phyloP scores from a whole-genome alignment of 2,888 invertebrate species.

The Heliconius hortense region DNA sequence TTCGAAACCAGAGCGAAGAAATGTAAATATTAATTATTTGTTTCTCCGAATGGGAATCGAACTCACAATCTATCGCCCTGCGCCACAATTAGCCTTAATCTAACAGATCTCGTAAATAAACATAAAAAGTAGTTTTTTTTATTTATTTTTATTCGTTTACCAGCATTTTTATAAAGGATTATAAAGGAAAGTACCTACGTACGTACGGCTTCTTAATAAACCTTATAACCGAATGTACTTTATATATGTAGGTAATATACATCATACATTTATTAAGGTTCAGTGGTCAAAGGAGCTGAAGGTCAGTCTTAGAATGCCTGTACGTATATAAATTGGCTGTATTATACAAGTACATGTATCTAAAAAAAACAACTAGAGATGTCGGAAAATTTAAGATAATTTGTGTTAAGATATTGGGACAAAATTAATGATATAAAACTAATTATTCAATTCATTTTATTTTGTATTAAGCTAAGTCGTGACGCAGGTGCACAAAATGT shows the following conservation, averaged over 20 bases:
- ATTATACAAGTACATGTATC: background rate
- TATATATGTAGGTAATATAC: background rate
- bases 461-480: too few relatives aligned
- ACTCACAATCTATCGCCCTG: too few relatives aligned
- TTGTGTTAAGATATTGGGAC: too few relatives aligned
- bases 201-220: background rate
- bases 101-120: background rate
- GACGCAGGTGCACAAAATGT: too few relatives aligned
- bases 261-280: slow-evolving; percentile 11
- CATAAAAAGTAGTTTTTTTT: too few relatives aligned
- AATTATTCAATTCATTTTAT: too few relatives aligned
- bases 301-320: slow-evolving; percentile 6
- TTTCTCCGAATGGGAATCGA: too few relatives aligned
- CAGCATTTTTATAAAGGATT: background rate
- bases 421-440: too few relatives aligned
- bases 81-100: too few relatives aligned
- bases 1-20: too few relatives aligned
- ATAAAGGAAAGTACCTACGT: background rate
- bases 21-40: too few relatives aligned
- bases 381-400: too few relatives aligned
- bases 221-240: background rate
- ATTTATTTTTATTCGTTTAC: background rate
- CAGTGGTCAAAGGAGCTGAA: slow-evolving; percentile 18
- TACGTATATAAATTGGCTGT: background rate
- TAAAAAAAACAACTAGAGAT: background rate